Percentiles rank a stretch among this genome's conserved stretches.
These are phyloP conservation scores for Drosophila asahinai DNA, from an alignment of 1,140 invertebrate species.

Conservation along the genomic window DNA sequence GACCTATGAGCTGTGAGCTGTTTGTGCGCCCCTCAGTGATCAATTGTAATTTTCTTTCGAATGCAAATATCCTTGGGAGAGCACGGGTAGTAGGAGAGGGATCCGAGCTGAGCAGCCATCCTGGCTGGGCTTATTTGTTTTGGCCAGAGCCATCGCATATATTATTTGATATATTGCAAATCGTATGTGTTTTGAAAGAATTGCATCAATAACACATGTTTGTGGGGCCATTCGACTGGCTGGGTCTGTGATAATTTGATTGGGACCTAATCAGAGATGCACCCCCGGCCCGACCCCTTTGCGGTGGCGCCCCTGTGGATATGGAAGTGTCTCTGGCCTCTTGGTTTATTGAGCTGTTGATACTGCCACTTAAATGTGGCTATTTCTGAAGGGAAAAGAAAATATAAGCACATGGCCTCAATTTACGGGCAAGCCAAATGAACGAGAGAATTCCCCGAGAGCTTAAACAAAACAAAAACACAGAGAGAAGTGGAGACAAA, in stretches of 20 bases:
- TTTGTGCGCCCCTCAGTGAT: constrained; percentile 46
- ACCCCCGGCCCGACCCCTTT: neutral
- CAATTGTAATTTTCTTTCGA: constrained; percentile 81
- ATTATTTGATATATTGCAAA: constrained; percentile 53
- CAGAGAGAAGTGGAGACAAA: constrained; percentile 7
- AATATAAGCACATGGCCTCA: constrained; percentile 16
- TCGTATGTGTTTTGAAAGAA: constrained; percentile 43
- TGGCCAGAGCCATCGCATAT: constrained; percentile 54
- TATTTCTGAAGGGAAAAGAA: constrained; percentile 14
- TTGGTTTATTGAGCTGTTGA: constrained; percentile 42
- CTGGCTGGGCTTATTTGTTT: constrained; percentile 58
- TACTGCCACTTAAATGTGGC: constrained; percentile 25
- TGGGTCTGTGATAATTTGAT: constrained; percentile 40
- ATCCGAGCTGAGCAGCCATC: constrained; percentile 8
- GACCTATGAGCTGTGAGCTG: constrained; percentile 26
- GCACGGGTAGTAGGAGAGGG: neutral
- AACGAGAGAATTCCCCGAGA: constrained; percentile 29
- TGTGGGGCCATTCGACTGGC: constrained; percentile 30
- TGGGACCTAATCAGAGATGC: constrained; percentile 37
- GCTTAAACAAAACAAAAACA: constrained; percentile 25
- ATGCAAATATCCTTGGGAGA: constrained; percentile 65
- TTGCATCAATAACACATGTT: constrained; percentile 74
- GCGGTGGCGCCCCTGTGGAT: neutral
- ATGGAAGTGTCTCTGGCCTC: constrained; percentile 18
- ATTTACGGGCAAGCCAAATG: constrained; percentile 29